phyloP scores from a whole-genome alignment of 1,140 invertebrate species.

The Drosophila punjabiensis region DNA sequence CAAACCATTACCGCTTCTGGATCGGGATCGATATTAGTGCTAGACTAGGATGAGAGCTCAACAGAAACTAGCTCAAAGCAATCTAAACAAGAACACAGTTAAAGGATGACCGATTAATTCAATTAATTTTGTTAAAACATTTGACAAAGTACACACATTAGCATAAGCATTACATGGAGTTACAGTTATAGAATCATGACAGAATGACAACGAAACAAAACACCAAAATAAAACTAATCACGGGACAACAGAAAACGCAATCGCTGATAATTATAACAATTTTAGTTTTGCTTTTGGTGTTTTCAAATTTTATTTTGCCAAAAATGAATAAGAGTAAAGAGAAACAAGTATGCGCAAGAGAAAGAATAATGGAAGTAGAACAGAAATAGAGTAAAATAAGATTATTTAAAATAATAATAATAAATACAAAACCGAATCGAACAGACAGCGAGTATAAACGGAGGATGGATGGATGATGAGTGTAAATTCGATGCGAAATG shows the following conservation, averaged over 20 bases:
- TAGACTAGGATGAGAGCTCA: conserved; percentile 43
- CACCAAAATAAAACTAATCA: conserved; percentile 61
- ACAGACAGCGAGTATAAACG: conserved; percentile 56
- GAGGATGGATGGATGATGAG: conserved; percentile 24
- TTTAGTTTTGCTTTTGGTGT: conserved; percentile 69
- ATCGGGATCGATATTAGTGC: conserved; percentile 37
- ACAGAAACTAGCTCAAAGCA: conserved; percentile 21
- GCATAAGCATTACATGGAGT: conserved; percentile 52
- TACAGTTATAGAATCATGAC: conserved; percentile 39
- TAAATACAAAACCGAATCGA: conserved; percentile 33
- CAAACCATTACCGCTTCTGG: conserved; percentile 39
- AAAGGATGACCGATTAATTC: conserved; percentile 14
- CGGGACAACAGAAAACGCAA: conserved; percentile 33
- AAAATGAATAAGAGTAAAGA: conserved; percentile 42
- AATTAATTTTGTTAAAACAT: conserved; percentile 79
- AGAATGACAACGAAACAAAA: conserved; percentile 64
- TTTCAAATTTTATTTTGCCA: conserved; percentile 66
- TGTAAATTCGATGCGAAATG: conserved; percentile 73
- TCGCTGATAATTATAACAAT: conserved; percentile 64
- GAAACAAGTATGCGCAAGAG: conserved; percentile 25
- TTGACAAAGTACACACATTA: conserved; percentile 76
- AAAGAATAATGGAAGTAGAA: conserved; percentile 30
- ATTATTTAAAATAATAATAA: conserved; percentile 67
- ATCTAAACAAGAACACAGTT: conserved; percentile 21
- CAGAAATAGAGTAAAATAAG: conserved; percentile 67